phyloP scores from a whole-genome alignment of 2,113 vertebrate genomes.

The Amazona guildingii region DNA sequence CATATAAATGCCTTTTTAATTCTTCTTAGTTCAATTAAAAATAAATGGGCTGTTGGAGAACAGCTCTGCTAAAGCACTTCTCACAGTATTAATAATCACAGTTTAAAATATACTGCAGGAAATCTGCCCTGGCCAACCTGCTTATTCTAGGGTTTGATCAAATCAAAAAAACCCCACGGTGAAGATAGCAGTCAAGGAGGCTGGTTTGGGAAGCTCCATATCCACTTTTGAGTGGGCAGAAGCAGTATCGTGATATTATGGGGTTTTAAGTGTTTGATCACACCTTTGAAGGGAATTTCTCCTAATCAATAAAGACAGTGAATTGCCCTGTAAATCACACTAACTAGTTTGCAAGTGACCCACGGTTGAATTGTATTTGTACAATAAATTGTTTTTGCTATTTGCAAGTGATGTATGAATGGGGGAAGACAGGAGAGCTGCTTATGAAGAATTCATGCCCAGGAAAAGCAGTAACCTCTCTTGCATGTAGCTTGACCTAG shows the following conservation, averaged over 20 bases:
- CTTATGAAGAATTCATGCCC: slow-evolving; percentile 4
- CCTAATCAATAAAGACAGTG: background rate
- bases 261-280: background rate
- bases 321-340: slow-evolving; percentile 57
- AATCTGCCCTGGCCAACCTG: background rate
- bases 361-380: background rate
- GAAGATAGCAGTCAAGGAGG: background rate
- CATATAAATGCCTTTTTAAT: background rate
- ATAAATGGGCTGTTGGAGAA: background rate
- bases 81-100: background rate
- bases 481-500: background rate
- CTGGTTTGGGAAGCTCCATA: background rate
- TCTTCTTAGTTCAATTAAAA: slow-evolving; percentile 2
- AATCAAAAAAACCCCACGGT: background rate
- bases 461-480: background rate
- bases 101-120: background rate
- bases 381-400: background rate
- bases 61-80: background rate
- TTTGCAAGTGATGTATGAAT: background rate
- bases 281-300: background rate
- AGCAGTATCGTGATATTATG: background rate
- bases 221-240: background rate
- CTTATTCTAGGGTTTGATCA: background rate
- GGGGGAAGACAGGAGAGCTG: background rate
- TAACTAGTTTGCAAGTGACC: slow-evolving; percentile 40